phyloP scores from a whole-genome alignment of 2,797 vertebrate genomes.

The Ateles fusciceps region DNA sequence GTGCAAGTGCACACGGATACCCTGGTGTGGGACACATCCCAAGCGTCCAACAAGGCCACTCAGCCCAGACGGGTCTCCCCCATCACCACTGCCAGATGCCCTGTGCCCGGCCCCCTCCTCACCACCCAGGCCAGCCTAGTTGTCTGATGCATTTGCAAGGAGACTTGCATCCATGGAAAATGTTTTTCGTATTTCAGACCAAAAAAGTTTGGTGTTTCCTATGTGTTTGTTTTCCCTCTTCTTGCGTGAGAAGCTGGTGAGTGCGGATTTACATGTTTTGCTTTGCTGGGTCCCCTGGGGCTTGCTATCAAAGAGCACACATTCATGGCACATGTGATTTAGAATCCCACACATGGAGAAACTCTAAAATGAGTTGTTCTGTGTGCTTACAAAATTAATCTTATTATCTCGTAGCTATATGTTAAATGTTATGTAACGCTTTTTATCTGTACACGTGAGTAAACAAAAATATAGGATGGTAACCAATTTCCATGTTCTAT shows the following conservation, averaged over 20 bases:
- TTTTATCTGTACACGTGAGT: not conserved
- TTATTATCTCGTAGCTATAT: not conserved
- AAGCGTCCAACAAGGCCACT: not conserved
- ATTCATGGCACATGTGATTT: not conserved
- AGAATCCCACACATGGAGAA: not conserved
- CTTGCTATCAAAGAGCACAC: not conserved
- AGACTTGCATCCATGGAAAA: not conserved
- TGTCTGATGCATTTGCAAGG: not conserved
- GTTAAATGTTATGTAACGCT: not conserved
- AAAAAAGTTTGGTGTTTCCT: not conserved
- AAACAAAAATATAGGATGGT: not conserved
- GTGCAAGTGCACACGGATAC: fast-evolving
- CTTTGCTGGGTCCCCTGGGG: not conserved
- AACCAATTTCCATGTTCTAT: not conserved
- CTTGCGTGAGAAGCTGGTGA: not conserved
- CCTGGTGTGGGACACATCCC: not conserved
- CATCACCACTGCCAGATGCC: too few species aligned
- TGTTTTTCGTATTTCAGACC: not conserved
- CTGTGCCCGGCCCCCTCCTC: not conserved
- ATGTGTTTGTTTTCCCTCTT: not conserved
- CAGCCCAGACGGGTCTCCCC: not conserved
- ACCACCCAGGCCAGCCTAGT: too few species aligned
- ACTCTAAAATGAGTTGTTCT: not conserved
- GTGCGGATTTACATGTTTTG: not conserved
- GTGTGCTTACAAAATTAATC: not conserved